Evolutionary conservation across 2,888 invertebrate genomes (phyloP).

Genomic region (Acronicta aceris): DNA sequence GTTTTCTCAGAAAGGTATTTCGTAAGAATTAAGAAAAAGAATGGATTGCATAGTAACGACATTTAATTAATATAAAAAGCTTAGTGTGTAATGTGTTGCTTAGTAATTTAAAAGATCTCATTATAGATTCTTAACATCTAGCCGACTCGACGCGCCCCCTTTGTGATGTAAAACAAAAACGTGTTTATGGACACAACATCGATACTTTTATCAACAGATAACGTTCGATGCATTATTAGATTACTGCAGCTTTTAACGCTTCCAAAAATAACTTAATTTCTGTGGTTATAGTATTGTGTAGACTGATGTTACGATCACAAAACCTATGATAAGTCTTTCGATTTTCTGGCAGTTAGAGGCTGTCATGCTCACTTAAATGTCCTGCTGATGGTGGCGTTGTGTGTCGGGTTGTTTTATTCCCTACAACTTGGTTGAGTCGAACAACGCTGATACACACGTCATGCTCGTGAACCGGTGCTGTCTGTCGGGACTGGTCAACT

Average conservation of each 20-base stretch:
- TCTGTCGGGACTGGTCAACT: too few species aligned
- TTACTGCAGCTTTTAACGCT: background rate
- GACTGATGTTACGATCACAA: too few species aligned
- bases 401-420: too few species aligned
- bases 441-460: too few species aligned
- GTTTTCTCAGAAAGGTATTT: background rate
- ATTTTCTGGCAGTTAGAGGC: too few species aligned
- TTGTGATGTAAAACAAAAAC: conserved; percentile 1
- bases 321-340: too few species aligned
- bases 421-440: too few species aligned
- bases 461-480: too few species aligned
- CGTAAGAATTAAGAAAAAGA: background rate
- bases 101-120: conserved; percentile 25
- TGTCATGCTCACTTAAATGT: too few species aligned
- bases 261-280: background rate
- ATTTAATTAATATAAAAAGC: conserved; percentile 24
- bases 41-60: background rate
- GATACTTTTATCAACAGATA: conserved; percentile 5
- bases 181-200: background rate
- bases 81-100: conserved; percentile 13
- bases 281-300: too few species aligned
- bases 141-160: conserved; percentile 12
- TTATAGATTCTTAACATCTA: conserved; percentile 19
- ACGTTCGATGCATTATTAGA: background rate
- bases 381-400: too few species aligned